Evolutionary conservation across 2,113 vertebrate genomes (phyloP), one percentile per base, ranked within the genome.

Genomic region (Rhinopithecus roxellana): DNA sequence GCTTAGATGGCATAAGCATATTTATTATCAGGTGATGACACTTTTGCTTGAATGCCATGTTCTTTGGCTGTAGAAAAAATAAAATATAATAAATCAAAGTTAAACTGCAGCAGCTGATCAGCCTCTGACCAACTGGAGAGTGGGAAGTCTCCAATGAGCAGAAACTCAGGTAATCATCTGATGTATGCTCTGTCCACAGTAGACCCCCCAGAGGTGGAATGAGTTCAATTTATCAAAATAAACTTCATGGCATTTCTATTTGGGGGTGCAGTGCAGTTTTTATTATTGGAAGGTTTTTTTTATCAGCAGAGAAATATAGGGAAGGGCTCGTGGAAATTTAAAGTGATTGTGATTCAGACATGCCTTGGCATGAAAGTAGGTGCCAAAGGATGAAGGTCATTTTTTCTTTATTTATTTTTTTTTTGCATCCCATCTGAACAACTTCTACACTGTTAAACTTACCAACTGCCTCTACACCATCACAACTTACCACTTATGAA

Each of bases 1-100:
- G 32, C 16, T 88, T 38, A 40, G 52, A 74, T 52, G 32, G 77
- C 50, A 43, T 14, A 0, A 80, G 64, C 38, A 67, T 90, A 93
- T 0, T 12, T 57, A 90, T 94, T 91, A 93, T 84, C 90, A 94
- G 80, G 70, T 57, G 81, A 91, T 2, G 5, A 48, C 38, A 50
- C 80, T 79, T 75, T 64, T 93, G n/a, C 67, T 95, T 78, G n/a
- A 90, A 45, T 59, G 52, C 69, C 90, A 83, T 86, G 38, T 12
- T 81, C 69, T 94, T 95, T 94, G 81, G 93, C 18, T 81, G 45
- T 67, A 90, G 80, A 92, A 87, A 95, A 67, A 89, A 17, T 75
- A 95, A 93, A 94, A 84, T 89, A 64, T 45, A 93, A 70, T 70
- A 50, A 77, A 78, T 93, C 72, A 94, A 92, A 98, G 45, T 25